Percentiles rank a stretch among this genome's conserved stretches.
Evolutionary conservation across 2,113 vertebrate genomes (phyloP).

Genomic region (Pogona vitticeps): DNA sequence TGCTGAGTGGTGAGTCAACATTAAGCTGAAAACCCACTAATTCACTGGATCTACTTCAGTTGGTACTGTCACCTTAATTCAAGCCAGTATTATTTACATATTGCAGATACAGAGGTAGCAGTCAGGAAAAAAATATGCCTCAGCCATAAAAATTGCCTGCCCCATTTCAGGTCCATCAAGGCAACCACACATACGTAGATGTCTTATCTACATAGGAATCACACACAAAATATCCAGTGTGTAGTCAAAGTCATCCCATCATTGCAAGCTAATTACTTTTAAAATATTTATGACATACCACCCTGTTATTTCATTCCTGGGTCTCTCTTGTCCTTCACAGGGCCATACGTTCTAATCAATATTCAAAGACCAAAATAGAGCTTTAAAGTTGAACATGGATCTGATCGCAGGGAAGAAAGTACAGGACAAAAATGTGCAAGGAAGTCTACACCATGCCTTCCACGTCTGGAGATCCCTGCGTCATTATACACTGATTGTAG

Average conservation of each 20-base stretch:
- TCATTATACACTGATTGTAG: neutral
- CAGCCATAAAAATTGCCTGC: too few relatives aligned
- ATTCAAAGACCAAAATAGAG: neutral
- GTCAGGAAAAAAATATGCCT: too few relatives aligned
- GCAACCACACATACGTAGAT: too few relatives aligned
- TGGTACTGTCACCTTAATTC: too few relatives aligned
- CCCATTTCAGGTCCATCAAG: too few relatives aligned
- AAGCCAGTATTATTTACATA: too few relatives aligned
- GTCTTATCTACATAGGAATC: too few relatives aligned
- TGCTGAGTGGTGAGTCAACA: too few relatives aligned
- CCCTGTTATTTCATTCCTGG: neutral
- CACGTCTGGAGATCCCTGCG: neutral
- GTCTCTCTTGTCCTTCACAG: neutral
- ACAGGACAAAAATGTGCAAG: neutral
- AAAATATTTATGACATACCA: neutral
- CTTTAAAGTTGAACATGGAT: neutral
- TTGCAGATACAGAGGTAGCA: too few relatives aligned
- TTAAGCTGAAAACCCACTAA: too few relatives aligned
- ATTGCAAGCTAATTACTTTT: neutral
- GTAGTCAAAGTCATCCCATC: neutral
- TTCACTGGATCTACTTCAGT: too few relatives aligned
- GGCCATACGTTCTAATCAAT: neutral
- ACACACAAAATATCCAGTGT: too few relatives aligned
- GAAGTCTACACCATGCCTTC: neutral
- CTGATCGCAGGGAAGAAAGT: neutral